A percentile compares a stretch with the other conserved stretches of the same genome.
These are phyloP conservation scores for Anarrhichthys ocellatus DNA, from an alignment of 2,113 vertebrate genomes.

Conservation along the genomic window DNA sequence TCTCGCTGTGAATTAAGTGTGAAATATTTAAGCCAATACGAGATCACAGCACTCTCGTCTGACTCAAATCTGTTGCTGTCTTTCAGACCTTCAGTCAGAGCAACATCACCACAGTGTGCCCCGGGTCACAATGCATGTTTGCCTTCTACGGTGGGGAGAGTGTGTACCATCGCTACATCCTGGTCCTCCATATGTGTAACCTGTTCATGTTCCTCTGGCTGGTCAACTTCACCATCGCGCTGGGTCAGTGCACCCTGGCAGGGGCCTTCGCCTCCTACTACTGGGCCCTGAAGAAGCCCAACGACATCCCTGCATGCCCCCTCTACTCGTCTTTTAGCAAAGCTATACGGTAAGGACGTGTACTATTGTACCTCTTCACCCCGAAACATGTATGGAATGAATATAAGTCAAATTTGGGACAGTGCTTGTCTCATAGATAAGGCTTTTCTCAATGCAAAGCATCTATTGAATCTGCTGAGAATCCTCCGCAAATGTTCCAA, in stretches of 20 bases:
- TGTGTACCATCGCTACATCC: constrained; percentile 89
- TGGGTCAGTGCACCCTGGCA: constrained; percentile 95
- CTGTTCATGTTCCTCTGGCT: constrained; percentile 95
- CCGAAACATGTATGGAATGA: background rate
- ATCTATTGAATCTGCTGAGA: background rate
- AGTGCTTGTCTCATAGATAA: background rate
- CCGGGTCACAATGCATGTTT: constrained; percentile 90
- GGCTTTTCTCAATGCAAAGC: background rate
- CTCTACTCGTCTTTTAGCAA: constrained; percentile 92
- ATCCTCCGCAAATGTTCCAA: background rate
- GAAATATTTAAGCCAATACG: background rate
- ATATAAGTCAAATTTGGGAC: background rate
- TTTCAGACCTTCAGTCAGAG: constrained; percentile 89
- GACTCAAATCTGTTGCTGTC: constrained; percentile 25
- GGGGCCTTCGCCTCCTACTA: constrained; percentile 97
- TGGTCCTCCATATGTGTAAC: constrained; percentile 91
- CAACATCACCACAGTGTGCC: constrained; percentile 87
- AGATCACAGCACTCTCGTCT: background rate
- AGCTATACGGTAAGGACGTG: constrained; percentile 87
- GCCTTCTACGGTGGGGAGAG: constrained; percentile 93
- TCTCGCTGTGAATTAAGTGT: background rate
- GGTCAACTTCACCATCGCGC: constrained; percentile 92
- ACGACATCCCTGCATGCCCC: constrained; percentile 90
- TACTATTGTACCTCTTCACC: background rate
- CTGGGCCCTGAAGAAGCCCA: constrained; percentile 93